Percentiles rank a stretch among this genome's conserved stretches.
phyloP scores from a whole-genome alignment of 2,797 vertebrate genomes.

The Rhinella marina region DNA sequence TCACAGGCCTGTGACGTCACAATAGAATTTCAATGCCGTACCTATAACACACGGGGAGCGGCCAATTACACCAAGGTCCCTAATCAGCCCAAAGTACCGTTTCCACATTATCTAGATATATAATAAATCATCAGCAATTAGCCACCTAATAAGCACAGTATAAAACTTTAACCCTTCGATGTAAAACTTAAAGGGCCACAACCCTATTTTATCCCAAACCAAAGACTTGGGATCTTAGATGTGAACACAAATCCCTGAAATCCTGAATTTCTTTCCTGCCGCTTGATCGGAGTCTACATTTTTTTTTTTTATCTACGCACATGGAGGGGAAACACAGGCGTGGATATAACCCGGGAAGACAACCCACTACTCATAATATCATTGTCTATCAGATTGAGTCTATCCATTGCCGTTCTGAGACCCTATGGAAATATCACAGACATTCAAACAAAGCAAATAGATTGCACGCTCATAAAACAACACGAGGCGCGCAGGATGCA shows the following conservation, averaged over 20 bases:
- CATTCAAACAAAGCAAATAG: not conserved
- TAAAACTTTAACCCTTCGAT: conserved; percentile 19
- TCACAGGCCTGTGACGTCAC: conserved; percentile 53
- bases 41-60: conserved; percentile 2
- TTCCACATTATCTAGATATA: not conserved
- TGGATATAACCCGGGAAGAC: not conserved
- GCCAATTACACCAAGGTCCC: not conserved
- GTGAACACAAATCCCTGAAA: not conserved
- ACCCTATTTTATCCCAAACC: not conserved
- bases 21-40: conserved; percentile 46
- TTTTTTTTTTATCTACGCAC: conserved; percentile 31
- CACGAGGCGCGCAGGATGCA: not conserved
- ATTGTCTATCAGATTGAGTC: not conserved
- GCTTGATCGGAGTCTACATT: not conserved
- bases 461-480: not conserved
- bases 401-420: not conserved
- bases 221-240: not conserved
- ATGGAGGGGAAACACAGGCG: conserved; percentile 30
- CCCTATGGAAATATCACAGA: not conserved
- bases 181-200: conserved; percentile 20
- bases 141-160: not conserved
- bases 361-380: not conserved
- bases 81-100: not conserved
- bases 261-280: not conserved
- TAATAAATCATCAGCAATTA: not conserved